Conservation (phyloP, 1,140 invertebrate species). For the Solenopsis fugax region DNA sequence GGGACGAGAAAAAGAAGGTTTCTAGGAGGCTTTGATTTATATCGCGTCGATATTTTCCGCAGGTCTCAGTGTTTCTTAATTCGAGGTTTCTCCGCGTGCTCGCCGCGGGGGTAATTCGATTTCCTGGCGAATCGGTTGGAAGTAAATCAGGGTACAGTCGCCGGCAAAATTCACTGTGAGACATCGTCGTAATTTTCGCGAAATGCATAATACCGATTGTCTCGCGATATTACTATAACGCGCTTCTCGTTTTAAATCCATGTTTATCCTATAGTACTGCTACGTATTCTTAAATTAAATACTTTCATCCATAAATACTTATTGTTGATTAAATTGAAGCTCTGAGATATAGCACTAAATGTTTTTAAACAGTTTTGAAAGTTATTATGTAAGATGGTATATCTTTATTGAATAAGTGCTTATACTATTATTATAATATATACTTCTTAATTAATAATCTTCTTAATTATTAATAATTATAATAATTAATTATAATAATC, state of each 20-base stretch:
- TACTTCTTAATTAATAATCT: not conserved
- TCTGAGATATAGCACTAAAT: not conserved
- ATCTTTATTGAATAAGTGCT: not conserved
- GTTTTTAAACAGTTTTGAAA: not conserved
- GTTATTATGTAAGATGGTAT: not conserved
- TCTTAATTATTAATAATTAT: too few species aligned
- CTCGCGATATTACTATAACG: not conserved
- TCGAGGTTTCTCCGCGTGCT: slow-evolving; percentile 82
- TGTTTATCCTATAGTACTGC: not conserved
- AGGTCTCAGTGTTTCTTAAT: slow-evolving; percentile 86
- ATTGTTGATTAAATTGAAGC: not conserved
- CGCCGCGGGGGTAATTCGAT: slow-evolving; percentile 83
- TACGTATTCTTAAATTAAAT: not conserved
- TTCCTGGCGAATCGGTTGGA: slow-evolving; percentile 83
- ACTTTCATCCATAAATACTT: not conserved
- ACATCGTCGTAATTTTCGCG: slow-evolving; percentile 60
- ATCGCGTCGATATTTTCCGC: slow-evolving; percentile 85
- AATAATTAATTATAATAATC: too few species aligned
- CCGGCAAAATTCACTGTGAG: slow-evolving; percentile 72
- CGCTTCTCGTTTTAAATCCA: not conserved
- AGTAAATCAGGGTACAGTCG: slow-evolving; percentile 84
- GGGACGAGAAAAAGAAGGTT: slow-evolving; percentile 80
- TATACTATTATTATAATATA: not conserved
- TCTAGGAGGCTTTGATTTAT: slow-evolving; percentile 84
- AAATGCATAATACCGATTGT: slow-evolving; percentile 54